A percentile compares a stretch with the other conserved stretches of the same genome.
phyloP scores from a whole-genome alignment of 2,888 invertebrate genomes.

The Caenorhabditis sinica region DNA sequence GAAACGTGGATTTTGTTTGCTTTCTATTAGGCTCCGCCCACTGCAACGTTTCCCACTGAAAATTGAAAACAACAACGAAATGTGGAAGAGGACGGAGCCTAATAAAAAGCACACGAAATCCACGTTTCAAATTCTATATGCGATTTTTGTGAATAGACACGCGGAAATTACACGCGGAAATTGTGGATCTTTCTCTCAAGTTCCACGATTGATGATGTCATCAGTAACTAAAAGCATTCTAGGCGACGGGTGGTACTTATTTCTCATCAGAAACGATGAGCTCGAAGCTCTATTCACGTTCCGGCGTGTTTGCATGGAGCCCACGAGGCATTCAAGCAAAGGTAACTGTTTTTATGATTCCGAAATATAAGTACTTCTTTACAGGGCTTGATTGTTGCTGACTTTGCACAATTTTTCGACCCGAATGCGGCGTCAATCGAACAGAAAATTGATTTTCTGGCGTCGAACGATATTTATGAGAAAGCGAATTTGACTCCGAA shows the following conservation, averaged over 20 bases:
- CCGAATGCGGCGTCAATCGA: constrained; percentile 52
- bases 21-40: too few relatives aligned
- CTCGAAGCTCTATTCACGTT: constrained; percentile 68
- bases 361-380: background rate
- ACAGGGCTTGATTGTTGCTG: constrained; percentile 65
- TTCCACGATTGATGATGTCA: too few relatives aligned
- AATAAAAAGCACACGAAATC: too few relatives aligned
- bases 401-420: constrained; percentile 70
- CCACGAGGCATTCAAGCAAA: constrained; percentile 52
- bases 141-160: too few relatives aligned
- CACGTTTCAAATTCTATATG: too few relatives aligned
- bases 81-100: too few relatives aligned
- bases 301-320: constrained; percentile 68
- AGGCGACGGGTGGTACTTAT: constrained; percentile 4
- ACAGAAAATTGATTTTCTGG: constrained; percentile 58
- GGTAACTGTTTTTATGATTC: constrained; percentile 15
- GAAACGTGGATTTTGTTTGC: too few relatives aligned
- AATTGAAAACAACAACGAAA: too few relatives aligned
- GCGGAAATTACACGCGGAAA: too few relatives aligned
- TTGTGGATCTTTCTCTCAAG: too few relatives aligned
- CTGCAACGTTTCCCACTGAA: too few relatives aligned
- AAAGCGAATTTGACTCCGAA: constrained; percentile 22
- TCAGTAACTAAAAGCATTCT: too few relatives aligned
- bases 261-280: constrained; percentile 45
- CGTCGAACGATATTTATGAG: constrained; percentile 14